Base-by-base conservation (phyloP, 2,113 vertebrate species). In the Cebus imitator region DNA sequence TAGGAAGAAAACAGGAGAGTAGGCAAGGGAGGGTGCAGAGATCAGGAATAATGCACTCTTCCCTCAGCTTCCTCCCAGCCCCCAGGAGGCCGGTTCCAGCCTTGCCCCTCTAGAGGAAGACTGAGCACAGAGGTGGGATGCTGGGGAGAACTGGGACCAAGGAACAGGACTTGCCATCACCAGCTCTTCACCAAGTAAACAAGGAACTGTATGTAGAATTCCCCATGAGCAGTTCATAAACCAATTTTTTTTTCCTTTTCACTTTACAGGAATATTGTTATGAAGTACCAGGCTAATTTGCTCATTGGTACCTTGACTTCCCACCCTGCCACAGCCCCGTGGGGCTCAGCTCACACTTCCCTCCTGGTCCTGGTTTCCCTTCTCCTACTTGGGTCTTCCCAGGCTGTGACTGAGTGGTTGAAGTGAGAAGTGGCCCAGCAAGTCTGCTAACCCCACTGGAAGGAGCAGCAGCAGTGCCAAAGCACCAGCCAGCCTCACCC, bases 401-500 rank as follows among this genome's bases (percentile, higher is more conserved):
- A 21, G 32, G n/a, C 18, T 30, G 20, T 12, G 5, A 8, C 3
- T 21, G 45, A 5, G 27, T 21, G 16, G 27, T 20, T 48, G n/a
- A 7, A 16, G 32, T 2, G 32, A 50, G 1, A 20, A 27, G 20
- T 12, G 30, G 12, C 21, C 48, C 45, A 17, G 32, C 35, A 43
- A 13, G 72, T 20, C 5, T 2, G n/a, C 37, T 23, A 11, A 3
- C 17, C 50, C 20, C 2, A 18, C 25, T 16, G 10, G 48, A 80
- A 55, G 37, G 57, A 50, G 4, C 25, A 13, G 10, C 2, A 1
- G 40, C 30, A 16, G 5, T 1, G 4, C 23, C 0, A 0, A 16
- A 6, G 18, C 8, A 2, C 1, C 0, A 4, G 17, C 80, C 21
- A 5, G 8, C 20, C 43, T 86, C 17, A 2, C 17, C 12, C 1